These are phyloP conservation scores for Aleadryas rufinucha DNA, from an alignment of 2,113 vertebrate genomes.

Conservation along the genomic window DNA sequence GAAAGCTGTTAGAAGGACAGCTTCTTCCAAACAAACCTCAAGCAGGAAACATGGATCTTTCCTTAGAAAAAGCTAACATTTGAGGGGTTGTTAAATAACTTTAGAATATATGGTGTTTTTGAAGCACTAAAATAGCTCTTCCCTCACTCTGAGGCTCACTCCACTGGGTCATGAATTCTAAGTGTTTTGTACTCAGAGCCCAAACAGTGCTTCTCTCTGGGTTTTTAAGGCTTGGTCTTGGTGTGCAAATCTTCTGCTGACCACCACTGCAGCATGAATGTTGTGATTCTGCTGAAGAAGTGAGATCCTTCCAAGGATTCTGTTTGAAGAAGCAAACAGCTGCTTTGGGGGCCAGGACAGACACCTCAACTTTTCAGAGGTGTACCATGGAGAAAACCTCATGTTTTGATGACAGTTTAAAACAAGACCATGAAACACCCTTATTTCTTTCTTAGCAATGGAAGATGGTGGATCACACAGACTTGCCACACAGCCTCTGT, in stretches of 20 bases:
- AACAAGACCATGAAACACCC: background rate
- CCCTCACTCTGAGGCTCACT: background rate
- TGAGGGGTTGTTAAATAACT: background rate
- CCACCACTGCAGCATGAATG: background rate
- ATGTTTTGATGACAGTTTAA: background rate
- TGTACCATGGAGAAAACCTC: accelerated
- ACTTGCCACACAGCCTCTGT: background rate
- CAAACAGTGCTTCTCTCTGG: background rate
- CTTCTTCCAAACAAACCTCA: background rate
- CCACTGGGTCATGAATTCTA: accelerated
- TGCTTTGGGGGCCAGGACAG: accelerated
- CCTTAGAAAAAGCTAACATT: background rate
- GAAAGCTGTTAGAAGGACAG: background rate
- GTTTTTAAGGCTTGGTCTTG: background rate
- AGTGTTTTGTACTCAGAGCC: background rate
- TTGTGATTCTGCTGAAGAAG: background rate
- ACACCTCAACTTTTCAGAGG: background rate
- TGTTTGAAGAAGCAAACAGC: background rate
- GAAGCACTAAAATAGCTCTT: background rate
- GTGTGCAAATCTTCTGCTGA: background rate
- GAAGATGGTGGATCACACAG: background rate
- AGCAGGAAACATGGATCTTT: background rate
- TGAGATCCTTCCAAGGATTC: background rate
- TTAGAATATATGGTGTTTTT: background rate
- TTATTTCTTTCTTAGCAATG: background rate